Percentiles rank a stretch among this genome's conserved stretches.
phyloP scores from a whole-genome alignment of 2,113 vertebrate genomes.

The Ellobius talpinus region DNA sequence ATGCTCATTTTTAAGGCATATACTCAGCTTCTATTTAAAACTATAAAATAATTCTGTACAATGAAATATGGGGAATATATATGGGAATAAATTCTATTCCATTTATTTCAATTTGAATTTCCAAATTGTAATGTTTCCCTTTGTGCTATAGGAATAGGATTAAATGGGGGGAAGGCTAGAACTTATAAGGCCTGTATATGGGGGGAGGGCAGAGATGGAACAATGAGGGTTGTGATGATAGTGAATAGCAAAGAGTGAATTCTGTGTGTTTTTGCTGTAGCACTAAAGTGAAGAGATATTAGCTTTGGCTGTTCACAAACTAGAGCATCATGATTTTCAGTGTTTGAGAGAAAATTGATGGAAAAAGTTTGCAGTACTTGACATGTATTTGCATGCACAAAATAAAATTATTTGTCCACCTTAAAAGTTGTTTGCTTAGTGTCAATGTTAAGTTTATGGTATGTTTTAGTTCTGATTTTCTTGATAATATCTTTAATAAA shows the following conservation, averaged over 20 bases:
- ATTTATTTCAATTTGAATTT: conserved; percentile 94
- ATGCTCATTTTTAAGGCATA: conserved; percentile 97
- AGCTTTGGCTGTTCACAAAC: conserved; percentile 91
- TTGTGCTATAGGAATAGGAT: conserved; percentile 91
- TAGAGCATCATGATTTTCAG: conserved; percentile 91
- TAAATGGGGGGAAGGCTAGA: conserved; percentile 86
- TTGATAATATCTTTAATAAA: conserved; percentile 53
- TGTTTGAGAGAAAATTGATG: conserved; percentile 91
- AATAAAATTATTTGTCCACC: conserved; percentile 93
- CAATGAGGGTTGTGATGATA: conserved; percentile 86
- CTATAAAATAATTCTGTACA: conserved; percentile 94
- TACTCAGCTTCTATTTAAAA: conserved; percentile 95
- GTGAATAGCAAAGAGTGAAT: conserved; percentile 87
- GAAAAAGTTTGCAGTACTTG: conserved; percentile 92
- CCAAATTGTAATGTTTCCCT: conserved; percentile 93
- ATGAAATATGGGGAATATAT: conserved; percentile 93
- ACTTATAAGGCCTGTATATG: conserved; percentile 85
- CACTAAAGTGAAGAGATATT: conserved; percentile 89
- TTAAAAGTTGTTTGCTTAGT: conserved; percentile 80
- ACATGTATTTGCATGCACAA: conserved; percentile 97
- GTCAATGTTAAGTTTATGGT: conserved; percentile 72
- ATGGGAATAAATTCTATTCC: conserved; percentile 96
- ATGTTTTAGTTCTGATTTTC: conserved; percentile 68
- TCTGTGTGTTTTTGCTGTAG: conserved; percentile 90
- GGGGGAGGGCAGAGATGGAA: conserved; percentile 82